These are phyloP conservation scores for Gallinago nigripennis DNA, from an alignment of 2,797 vertebrate genomes.

Conservation along the genomic window DNA sequence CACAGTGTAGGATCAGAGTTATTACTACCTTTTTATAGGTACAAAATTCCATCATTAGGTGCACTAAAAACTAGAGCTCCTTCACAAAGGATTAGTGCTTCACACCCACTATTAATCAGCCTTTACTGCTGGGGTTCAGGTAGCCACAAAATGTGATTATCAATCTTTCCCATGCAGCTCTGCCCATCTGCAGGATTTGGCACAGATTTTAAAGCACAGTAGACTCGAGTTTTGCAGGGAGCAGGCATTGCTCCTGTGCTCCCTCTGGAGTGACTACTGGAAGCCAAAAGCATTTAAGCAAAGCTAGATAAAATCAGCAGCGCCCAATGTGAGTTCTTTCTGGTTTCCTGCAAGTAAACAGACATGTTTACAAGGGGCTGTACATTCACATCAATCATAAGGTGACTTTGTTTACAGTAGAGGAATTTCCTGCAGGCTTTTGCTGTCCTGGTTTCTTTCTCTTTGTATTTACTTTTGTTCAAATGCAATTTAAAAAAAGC, in stretches of 20 bases:
- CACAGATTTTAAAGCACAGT: conserved; percentile 3
- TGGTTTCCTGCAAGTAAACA: conserved; percentile 73
- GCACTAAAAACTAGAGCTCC: neutral
- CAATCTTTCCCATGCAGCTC: neutral
- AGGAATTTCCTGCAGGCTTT: conserved; percentile 73
- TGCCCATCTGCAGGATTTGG: conserved; percentile 24
- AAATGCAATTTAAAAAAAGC: conserved; percentile 62
- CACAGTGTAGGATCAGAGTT: neutral
- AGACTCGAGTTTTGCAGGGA: neutral
- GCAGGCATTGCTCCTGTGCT: conserved; percentile 6
- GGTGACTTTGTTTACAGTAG: conserved; percentile 71
- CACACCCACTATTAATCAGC: neutral
- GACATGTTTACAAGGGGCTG: conserved; percentile 72
- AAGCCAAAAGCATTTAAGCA: conserved; percentile 67
- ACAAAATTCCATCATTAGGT: neutral
- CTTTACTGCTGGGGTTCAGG: neutral
- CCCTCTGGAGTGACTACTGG: conserved; percentile 66
- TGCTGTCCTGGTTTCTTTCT: conserved; percentile 74
- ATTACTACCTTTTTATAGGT: neutral
- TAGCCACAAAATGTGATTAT: neutral
- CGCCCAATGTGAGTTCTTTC: conserved; percentile 54
- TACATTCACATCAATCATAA: conserved; percentile 75
- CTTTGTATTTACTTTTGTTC: conserved; percentile 71
- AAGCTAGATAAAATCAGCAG: conserved; percentile 72
- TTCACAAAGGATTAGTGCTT: neutral